Percentiles rank a stretch among this genome's conserved stretches.
These are phyloP conservation scores for Leucopternis melanops DNA, from an alignment of 2,113 vertebrate species.

Conservation along the genomic window DNA sequence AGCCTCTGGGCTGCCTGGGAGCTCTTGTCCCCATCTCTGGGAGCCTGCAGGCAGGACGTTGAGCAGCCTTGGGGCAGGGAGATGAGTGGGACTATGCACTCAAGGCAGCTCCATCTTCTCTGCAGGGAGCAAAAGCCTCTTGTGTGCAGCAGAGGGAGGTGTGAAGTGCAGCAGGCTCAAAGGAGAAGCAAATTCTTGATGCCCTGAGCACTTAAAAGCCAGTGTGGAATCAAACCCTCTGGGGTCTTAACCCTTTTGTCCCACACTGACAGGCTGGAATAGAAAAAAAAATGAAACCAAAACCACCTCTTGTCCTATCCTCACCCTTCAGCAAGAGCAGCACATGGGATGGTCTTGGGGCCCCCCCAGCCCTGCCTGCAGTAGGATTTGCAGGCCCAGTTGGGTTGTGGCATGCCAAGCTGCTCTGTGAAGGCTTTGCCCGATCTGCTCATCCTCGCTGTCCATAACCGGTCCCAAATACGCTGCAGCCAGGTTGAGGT, in stretches of 20 bases:
- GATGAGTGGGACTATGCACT: background rate
- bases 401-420: background rate
- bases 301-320: background rate
- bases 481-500: rapidly evolving
- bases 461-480: background rate
- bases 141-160: background rate
- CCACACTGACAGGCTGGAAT: rapidly evolving
- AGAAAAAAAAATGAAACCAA: background rate
- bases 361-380: background rate
- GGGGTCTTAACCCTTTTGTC: background rate
- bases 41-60: background rate
- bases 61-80: background rate
- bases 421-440: background rate
- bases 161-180: background rate
- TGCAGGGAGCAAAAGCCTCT: background rate
- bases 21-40: background rate
- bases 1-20: background rate
- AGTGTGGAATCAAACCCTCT: background rate
- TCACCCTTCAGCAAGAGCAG: rapidly evolving
- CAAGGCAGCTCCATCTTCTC: background rate
- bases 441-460: background rate
- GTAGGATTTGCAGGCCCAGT: background rate
- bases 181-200: background rate
- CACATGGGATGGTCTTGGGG: rapidly evolving
- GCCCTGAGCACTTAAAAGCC: background rate